Percentiles rank a stretch among this genome's conserved stretches.
Evolutionary conservation across 2,888 invertebrate species (phyloP).

Genomic region (Leptopilina drosophilae): DNA sequence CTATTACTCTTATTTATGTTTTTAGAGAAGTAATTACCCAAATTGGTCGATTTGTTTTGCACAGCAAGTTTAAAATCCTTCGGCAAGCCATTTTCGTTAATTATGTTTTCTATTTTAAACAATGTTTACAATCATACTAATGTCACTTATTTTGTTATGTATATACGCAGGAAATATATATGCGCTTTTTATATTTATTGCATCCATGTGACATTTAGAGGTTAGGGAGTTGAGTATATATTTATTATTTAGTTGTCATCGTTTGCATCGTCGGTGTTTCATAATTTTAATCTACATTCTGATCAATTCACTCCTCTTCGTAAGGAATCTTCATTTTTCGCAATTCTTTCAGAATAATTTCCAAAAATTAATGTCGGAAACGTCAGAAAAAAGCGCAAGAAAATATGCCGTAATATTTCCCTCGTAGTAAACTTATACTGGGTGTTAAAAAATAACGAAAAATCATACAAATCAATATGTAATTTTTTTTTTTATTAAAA

Average conservation of each 20-base stretch:
- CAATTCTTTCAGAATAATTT: no score
- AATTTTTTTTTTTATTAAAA: no score
- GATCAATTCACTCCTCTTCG: no score
- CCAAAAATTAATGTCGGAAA: no score
- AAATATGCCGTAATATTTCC: no score
- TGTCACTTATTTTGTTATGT: background rate
- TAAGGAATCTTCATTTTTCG: no score
- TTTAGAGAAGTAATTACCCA: slow-evolving; percentile 16
- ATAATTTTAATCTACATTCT: background rate
- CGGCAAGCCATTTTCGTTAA: slow-evolving; percentile 37
- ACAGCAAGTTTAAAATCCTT: slow-evolving; percentile 43
- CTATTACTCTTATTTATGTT: background rate
- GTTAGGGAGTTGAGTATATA: background rate
- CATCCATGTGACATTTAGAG: slow-evolving; percentile 12
- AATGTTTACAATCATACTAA: background rate
- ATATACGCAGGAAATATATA: background rate
- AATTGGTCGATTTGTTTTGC: slow-evolving; percentile 43
- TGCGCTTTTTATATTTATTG: background rate
- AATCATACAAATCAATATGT: no score
- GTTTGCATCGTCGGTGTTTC: background rate
- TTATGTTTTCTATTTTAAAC: background rate
- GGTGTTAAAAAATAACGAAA: no score
- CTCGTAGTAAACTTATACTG: no score
- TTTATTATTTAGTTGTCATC: background rate
- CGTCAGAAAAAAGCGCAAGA: no score